Evolutionary conservation across 1,140 invertebrate species (phyloP).

Genomic region (Trichonephila inaurata): DNA sequence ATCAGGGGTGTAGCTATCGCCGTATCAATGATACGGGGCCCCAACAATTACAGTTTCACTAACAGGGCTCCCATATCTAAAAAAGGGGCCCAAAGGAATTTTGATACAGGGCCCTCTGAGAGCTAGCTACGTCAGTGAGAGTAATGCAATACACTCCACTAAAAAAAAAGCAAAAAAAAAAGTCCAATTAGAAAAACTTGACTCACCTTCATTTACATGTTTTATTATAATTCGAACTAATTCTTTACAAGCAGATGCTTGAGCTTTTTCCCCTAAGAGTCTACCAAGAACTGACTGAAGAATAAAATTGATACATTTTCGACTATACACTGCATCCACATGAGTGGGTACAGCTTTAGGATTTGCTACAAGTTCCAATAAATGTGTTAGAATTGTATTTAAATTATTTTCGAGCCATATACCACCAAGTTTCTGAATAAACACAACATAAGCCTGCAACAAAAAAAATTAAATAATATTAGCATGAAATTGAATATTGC

Average conservation of each 20-base stretch:
- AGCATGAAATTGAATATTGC: not conserved
- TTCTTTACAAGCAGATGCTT: slow-evolving; percentile 95
- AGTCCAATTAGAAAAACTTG: not conserved
- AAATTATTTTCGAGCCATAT: slow-evolving; percentile 97
- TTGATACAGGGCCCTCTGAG: no score
- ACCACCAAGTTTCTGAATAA: slow-evolving; percentile 94
- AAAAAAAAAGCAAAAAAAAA: not conserved
- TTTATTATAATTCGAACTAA: slow-evolving; percentile 94
- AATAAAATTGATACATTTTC: slow-evolving; percentile 98
- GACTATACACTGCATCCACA: slow-evolving; percentile 97
- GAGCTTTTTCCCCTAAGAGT: slow-evolving; percentile 97
- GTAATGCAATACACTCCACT: not conserved
- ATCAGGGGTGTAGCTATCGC: no score
- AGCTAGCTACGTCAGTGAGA: no score
- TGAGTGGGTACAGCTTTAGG: slow-evolving; percentile 96
- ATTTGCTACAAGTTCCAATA: slow-evolving; percentile 93
- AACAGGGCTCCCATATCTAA: no score
- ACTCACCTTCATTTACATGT: slow-evolving; percentile 90
- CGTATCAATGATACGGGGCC: no score
- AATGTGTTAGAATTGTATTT: slow-evolving; percentile 90
- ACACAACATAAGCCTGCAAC: slow-evolving; percentile 94
- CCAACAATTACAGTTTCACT: no score
- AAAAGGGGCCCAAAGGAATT: no score
- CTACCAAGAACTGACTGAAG: slow-evolving; percentile 93
- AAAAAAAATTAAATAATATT: slow-evolving; percentile 14